Evolutionary conservation across 2,113 vertebrate genomes (phyloP).

Genomic region (Nycticebus coucang): DNA sequence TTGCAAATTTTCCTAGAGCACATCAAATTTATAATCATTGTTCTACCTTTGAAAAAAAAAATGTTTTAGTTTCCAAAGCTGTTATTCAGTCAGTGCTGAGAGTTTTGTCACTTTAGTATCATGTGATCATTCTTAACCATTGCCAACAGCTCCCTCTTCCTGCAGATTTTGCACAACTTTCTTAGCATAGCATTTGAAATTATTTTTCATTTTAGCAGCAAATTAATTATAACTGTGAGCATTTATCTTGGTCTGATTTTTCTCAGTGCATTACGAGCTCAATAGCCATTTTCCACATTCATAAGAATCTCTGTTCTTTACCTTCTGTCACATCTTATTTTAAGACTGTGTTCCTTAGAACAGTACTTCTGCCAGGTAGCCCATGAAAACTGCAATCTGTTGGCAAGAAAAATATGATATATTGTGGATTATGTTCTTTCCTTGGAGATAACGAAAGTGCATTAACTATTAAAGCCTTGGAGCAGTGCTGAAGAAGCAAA

Average conservation of each 20-base stretch:
- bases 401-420: background rate
- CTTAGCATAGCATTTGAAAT: background rate
- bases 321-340: background rate
- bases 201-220: background rate
- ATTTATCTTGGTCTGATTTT: background rate
- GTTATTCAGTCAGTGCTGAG: background rate
- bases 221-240: background rate
- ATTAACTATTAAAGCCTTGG: background rate
- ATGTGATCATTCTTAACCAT: background rate
- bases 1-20: background rate
- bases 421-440: background rate
- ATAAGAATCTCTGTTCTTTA: background rate
- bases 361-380: background rate
- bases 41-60: background rate
- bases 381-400: background rate
- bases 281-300: background rate
- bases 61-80: background rate
- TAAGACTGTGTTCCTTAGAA: background rate
- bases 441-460: background rate
- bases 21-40: background rate
- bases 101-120: background rate
- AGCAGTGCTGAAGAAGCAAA: background rate
- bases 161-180: background rate
- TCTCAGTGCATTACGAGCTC: background rate
- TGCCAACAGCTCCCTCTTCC: background rate